These are phyloP conservation scores for Crocidura indochinensis DNA, from an alignment of 2,797 vertebrate genomes.

Conservation along the genomic window DNA sequence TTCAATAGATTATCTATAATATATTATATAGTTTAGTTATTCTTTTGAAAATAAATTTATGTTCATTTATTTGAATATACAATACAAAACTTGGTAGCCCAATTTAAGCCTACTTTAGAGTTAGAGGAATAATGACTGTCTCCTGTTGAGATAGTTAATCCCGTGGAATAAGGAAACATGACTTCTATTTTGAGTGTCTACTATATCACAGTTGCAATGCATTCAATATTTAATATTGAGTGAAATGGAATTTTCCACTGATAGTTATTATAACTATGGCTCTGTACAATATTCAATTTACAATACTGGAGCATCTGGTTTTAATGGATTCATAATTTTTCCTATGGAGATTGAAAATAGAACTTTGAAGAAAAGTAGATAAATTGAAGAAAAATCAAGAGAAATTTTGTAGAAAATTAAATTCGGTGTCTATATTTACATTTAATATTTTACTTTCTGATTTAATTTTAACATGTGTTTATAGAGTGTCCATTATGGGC, in stretches of 20 bases:
- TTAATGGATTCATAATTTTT: neutral
- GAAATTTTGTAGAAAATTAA: neutral
- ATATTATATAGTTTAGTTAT: slow-evolving; percentile 46
- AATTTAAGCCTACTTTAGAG: slow-evolving; percentile 37
- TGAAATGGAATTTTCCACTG: neutral
- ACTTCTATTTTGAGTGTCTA: slow-evolving; percentile 10
- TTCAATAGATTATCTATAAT: neutral
- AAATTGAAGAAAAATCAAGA: slow-evolving; percentile 27
- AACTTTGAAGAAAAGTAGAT: slow-evolving; percentile 6
- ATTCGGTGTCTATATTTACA: neutral
- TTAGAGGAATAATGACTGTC: neutral
- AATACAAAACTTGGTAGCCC: slow-evolving; percentile 11
- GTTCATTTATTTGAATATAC: slow-evolving; percentile 19
- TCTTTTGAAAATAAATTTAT: slow-evolving; percentile 60
- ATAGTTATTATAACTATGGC: slow-evolving; percentile 18
- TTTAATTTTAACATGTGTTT: slow-evolving; percentile 9
- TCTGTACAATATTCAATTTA: neutral
- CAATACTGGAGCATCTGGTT: neutral
- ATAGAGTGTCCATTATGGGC: neutral
- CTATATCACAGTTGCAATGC: neutral
- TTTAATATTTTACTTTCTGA: slow-evolving; percentile 7
- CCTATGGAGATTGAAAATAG: neutral
- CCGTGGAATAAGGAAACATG: neutral
- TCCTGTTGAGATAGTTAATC: slow-evolving; percentile 22
- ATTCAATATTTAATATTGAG: slow-evolving; percentile 9